These are phyloP conservation scores for Upupa epops DNA, from an alignment of 2,113 vertebrate species.

Conservation along the genomic window DNA sequence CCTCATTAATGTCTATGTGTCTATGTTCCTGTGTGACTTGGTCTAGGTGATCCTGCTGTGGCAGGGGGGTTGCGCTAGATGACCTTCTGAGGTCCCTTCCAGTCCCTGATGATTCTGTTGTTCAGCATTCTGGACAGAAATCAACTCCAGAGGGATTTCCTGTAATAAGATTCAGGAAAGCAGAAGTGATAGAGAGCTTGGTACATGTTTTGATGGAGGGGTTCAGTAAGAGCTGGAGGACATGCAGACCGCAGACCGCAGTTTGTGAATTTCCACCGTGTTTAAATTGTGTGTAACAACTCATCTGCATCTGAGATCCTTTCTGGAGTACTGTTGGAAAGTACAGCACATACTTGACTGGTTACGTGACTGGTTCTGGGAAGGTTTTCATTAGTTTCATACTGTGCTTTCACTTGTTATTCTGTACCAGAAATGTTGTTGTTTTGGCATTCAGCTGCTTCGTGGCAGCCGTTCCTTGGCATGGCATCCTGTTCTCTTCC, in stretches of 20 bases:
- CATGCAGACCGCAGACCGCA: neutral
- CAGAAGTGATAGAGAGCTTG: neutral
- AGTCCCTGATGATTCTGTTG: no score
- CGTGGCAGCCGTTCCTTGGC: neutral
- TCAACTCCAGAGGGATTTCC: neutral
- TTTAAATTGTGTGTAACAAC: neutral
- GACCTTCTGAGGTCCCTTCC: no score
- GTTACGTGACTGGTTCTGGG: neutral
- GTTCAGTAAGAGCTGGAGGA: neutral
- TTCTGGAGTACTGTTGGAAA: neutral
- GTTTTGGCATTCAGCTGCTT: neutral
- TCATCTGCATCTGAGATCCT: neutral
- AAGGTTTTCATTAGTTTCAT: neutral
- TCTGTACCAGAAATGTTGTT: neutral
- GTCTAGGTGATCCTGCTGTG: no score
- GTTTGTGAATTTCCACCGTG: neutral
- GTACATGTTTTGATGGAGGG: neutral
- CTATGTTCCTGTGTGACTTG: no score
- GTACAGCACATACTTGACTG: neutral
- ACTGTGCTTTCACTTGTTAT: neutral
- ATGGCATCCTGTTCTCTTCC: neutral
- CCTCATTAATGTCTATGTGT: no score
- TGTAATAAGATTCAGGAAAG: neutral
- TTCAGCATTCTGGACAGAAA: neutral
- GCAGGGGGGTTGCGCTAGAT: no score